Evolutionary conservation across 1,140 invertebrate genomes (phyloP), one percentile per base, ranked within the genome.

Genomic region (Ips nitidus): DNA sequence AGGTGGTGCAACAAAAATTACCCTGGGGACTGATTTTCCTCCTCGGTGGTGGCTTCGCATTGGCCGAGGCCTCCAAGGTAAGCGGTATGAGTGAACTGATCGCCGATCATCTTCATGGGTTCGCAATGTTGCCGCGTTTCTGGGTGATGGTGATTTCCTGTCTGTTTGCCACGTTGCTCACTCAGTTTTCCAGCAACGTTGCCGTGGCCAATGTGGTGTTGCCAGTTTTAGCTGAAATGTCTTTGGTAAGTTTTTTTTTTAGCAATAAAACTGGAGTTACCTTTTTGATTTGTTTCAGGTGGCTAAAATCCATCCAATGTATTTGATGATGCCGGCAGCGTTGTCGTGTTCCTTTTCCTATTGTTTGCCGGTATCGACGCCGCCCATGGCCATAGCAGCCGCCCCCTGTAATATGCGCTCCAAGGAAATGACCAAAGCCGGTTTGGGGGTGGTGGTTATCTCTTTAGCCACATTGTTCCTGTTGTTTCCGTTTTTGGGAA

Each of bases 331-430:
- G 66, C 94, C 95, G 1, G 89, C 92, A 0, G 87, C 93, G 0
- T 79, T 91, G 53, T 88, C 86, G 4, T 93, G 91, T 78, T 94
- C 92, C 4, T 95, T 87, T 81, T 86, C 89, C 2, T 91, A 90
- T 82, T 83, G 83, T 73, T 82, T 88, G 76, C 94, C 94, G 1
- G 93, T 95, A 1, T 86, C 86, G 2, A 90, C 89, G 0, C 94
- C 95, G 2, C 95, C 95, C n/a, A 98, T 98, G 82, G 95, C 96
- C 1, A 94, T 98, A 61, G 94, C 94, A 1, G 93, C 92, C 53
- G 90, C 90, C 1, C 90, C 91, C 40, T 91, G 89, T 1, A 86
- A 88, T 70, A 92, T 94, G 76, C 87, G 84, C 65, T 90, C 90
- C 1, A 86, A 85, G 70, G 90, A 93, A 75, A 93, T 94, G 85